Evolutionary conservation across 2,888 invertebrate genomes (phyloP).

Genomic region (Microctonus brassicae): DNA sequence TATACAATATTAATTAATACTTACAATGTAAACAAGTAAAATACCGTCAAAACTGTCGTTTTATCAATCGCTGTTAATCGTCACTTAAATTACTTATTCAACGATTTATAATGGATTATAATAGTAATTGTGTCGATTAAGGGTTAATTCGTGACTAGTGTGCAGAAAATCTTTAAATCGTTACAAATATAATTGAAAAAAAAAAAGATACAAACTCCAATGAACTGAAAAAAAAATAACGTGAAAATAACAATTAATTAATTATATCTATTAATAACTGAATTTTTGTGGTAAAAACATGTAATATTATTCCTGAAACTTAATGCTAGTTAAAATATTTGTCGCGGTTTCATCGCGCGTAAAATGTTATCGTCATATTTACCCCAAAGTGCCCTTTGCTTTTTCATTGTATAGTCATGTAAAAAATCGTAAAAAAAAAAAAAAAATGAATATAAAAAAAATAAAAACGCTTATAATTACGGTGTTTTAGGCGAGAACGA

Average conservation of each 20-base stretch:
- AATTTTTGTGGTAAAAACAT: constrained; percentile 39
- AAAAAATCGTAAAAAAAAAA: constrained; percentile 17
- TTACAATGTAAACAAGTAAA: not conserved
- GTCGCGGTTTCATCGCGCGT: constrained; percentile 38
- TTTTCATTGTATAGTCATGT: constrained; percentile 45
- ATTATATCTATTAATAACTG: constrained; percentile 9
- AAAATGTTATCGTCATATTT: constrained; percentile 55
- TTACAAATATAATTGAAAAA: constrained; percentile 2
- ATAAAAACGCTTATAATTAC: constrained; percentile 11
- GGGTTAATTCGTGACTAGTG: constrained; percentile 42
- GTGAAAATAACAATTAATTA: constrained; percentile 41
- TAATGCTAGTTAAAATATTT: constrained; percentile 17
- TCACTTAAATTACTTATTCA: constrained; percentile 46
- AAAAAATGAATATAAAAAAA: not conserved
- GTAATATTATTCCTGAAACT: constrained; percentile 32
- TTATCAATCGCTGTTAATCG: constrained; percentile 38
- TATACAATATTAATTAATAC: not conserved
- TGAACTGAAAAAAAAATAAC: constrained; percentile 46
- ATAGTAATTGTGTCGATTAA: constrained; percentile 46
- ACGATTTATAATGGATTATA: constrained; percentile 38
- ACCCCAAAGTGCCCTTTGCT: constrained; percentile 55
- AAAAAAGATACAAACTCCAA: constrained; percentile 27
- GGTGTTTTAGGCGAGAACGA: constrained; percentile 29
- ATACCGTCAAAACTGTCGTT: constrained; percentile 19
- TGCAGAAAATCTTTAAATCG: constrained; percentile 31